A percentile compares a stretch with the other conserved stretches of the same genome.
phyloP scores from a whole-genome alignment of 2,113 vertebrate genomes.

The Mohoua ochrocephala region DNA sequence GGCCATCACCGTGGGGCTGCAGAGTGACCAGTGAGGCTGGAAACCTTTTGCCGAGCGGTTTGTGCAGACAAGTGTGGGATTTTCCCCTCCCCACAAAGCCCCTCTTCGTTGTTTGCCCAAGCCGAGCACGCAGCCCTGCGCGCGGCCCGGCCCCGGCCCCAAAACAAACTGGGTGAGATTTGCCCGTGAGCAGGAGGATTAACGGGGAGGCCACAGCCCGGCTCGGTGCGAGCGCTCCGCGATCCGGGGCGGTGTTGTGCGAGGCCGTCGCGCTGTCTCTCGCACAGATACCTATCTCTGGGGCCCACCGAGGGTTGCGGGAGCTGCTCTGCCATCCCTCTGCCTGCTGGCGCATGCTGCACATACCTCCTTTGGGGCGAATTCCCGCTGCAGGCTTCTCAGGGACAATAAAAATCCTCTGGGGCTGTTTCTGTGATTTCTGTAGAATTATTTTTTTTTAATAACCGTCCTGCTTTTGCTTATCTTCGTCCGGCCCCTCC shows the following conservation, averaged over 20 bases:
- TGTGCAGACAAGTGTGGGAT: neutral
- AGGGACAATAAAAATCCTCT: neutral
- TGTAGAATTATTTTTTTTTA: neutral
- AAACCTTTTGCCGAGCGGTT: neutral
- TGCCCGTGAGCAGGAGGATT: neutral
- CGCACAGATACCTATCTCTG: neutral
- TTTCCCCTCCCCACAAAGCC: neutral
- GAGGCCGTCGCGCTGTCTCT: neutral
- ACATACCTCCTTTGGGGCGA: constrained; percentile 22
- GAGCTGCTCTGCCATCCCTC: neutral
- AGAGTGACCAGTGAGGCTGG: neutral
- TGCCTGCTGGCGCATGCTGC: neutral
- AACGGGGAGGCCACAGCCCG: neutral
- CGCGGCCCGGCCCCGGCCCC: fast-evolving
- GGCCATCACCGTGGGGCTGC: fast-evolving
- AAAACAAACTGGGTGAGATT: neutral
- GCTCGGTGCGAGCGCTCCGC: neutral
- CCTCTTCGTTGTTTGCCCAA: neutral
- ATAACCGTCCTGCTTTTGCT: constrained; percentile 1
- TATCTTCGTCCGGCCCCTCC: neutral
- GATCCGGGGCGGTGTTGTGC: neutral
- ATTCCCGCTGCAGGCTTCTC: neutral
- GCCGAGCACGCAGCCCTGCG: neutral
- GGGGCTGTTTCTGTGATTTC: neutral
- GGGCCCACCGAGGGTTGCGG: neutral